Conservation (phyloP, 2,797 vertebrate genomes). For the Malurus splendens region DNA sequence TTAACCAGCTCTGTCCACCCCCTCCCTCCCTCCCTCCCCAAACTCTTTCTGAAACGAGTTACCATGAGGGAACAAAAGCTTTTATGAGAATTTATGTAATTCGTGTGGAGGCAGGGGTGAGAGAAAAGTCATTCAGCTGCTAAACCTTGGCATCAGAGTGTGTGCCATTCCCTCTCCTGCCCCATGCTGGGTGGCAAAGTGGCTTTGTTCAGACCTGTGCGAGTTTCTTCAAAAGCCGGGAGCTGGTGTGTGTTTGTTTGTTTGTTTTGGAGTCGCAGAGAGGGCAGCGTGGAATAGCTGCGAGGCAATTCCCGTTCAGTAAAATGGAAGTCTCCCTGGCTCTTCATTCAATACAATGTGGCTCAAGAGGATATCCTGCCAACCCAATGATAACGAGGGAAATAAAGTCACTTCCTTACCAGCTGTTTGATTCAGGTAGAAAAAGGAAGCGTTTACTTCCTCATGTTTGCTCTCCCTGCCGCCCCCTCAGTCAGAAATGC, state of each 20-base stretch:
- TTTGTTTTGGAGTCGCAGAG: conserved; percentile 48
- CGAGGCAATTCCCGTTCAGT: conserved; percentile 49
- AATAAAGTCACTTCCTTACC: conserved; percentile 87
- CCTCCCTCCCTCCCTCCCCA: background rate
- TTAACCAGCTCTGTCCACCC: background rate
- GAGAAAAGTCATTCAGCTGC: background rate
- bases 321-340: conserved; percentile 54
- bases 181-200: background rate
- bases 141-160: background rate
- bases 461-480: conserved; percentile 51
- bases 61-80: background rate
- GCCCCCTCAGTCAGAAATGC: conserved; percentile 29
- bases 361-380: conserved; percentile 81
- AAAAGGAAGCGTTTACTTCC: conserved; percentile 83
- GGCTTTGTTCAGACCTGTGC: background rate
- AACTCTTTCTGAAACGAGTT: conserved; percentile 17
- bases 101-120: background rate
- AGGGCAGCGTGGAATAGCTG: conserved; percentile 32
- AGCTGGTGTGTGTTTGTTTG: conserved; percentile 7
- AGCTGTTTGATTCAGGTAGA: conserved; percentile 83
- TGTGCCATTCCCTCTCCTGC: background rate
- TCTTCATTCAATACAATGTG: conserved; percentile 72
- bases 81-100: background rate
- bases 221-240: conserved; percentile 34
- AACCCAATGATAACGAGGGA: conserved; percentile 72